phyloP scores from a whole-genome alignment of 2,797 vertebrate species.

The Pseudochaenichthys georgianus region DNA sequence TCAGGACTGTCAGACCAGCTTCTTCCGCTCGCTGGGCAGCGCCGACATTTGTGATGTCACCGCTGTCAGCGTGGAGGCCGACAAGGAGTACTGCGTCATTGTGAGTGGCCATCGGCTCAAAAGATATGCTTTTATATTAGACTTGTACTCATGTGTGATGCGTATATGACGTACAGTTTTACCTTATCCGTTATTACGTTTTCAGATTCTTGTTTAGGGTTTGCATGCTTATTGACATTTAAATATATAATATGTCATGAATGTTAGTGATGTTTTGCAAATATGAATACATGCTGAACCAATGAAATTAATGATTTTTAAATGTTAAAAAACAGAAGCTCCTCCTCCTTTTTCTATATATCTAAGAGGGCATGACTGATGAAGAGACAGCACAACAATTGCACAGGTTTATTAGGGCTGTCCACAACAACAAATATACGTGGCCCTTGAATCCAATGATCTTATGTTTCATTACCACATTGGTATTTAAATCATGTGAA shows the following conservation, averaged over 20 bases:
- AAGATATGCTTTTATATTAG: not conserved
- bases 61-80: conserved; percentile 80
- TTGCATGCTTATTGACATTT: not conserved
- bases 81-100: conserved; percentile 93
- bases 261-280: no score
- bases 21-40: conserved; percentile 93
- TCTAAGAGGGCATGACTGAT: no score
- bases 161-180: not conserved
- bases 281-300: no score
- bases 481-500: no score
- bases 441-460: no score
- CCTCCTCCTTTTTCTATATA: no score
- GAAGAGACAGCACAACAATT: no score
- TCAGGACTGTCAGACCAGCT: conserved; percentile 98
- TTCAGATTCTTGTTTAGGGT: not conserved
- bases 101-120: conserved; percentile 80
- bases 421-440: no score
- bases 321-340: no score
- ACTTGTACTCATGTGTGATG: not conserved
- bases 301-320: no score
- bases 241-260: not conserved
- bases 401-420: no score
- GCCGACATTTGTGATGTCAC: conserved; percentile 86
- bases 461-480: no score
- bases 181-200: not conserved